Conservation (phyloP, 2,888 invertebrate species). For the Drosophila nigricruria region DNA sequence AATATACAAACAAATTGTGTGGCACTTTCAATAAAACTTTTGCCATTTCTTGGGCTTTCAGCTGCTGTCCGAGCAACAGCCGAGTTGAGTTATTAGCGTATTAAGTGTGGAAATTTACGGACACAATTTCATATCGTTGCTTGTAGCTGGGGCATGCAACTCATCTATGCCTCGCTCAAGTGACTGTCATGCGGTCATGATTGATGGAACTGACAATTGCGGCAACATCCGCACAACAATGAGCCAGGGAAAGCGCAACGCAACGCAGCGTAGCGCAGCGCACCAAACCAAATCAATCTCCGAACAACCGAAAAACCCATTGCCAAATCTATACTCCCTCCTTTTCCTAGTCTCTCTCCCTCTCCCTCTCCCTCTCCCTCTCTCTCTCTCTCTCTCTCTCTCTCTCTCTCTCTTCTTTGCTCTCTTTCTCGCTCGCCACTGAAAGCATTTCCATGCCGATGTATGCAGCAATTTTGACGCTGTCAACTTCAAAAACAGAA, state of each 20-base stretch:
- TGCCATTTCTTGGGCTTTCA: conserved; percentile 65
- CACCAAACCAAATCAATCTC: conserved; percentile 50
- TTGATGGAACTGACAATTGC: conserved; percentile 79
- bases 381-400: not conserved
- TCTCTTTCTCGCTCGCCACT: not conserved
- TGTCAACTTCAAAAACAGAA: conserved; percentile 79
- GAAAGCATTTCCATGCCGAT: conserved; percentile 29
- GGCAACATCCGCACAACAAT: conserved; percentile 48
- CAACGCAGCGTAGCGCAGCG: conserved; percentile 16
- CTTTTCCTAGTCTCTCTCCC: not conserved
- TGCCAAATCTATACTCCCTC: conserved; percentile 2
- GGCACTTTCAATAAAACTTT: conserved; percentile 82
- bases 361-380: not conserved
- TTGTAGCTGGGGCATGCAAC: conserved; percentile 21
- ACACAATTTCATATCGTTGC: not conserved
- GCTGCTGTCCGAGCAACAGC: conserved; percentile 18
- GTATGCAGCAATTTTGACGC: conserved; percentile 72
- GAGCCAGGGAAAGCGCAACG: conserved; percentile 35
- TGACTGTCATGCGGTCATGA: conserved; percentile 63
- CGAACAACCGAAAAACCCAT: conserved; percentile 29
- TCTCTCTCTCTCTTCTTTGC: not conserved
- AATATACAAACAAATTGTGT: conserved; percentile 82
- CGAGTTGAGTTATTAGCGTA: conserved; percentile 74
- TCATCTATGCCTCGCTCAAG: conserved; percentile 45
- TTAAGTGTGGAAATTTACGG: conserved; percentile 63